Evolutionary conservation across 2,888 invertebrate species (phyloP).

Genomic region (Sisyra terminalis): DNA sequence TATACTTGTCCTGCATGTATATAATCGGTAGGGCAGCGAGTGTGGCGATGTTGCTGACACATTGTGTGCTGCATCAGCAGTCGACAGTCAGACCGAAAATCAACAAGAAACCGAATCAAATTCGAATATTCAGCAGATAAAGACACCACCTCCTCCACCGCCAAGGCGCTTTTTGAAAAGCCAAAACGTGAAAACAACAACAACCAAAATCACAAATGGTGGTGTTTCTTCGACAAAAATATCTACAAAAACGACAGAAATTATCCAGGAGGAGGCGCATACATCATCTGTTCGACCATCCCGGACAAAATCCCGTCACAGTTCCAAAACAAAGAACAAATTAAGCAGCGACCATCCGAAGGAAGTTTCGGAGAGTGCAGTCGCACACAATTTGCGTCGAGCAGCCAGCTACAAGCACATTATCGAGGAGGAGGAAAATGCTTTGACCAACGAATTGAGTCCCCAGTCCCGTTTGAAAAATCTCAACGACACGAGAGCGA

Average conservation of each 20-base stretch:
- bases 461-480: background rate
- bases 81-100: constrained; percentile 14
- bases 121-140: constrained; percentile 12
- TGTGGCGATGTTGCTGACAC: constrained; percentile 33
- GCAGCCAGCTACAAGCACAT: constrained; percentile 9
- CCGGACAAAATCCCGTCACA: constrained; percentile 27
- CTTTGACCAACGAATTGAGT: background rate
- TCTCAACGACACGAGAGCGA: background rate
- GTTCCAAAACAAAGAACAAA: constrained; percentile 29
- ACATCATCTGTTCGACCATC: constrained; percentile 7
- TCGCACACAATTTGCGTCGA: background rate
- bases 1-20: constrained; percentile 14
- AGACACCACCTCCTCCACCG: constrained; percentile 10
- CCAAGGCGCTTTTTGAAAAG: constrained; percentile 12
- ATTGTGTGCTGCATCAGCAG: constrained; percentile 30
- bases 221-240: constrained; percentile 17
- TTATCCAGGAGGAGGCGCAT: constrained; percentile 12
- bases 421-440: constrained; percentile 2
- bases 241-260: constrained; percentile 27
- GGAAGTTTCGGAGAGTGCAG: constrained; percentile 17
- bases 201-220: constrained; percentile 15
- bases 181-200: constrained; percentile 11
- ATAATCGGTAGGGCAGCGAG: constrained; percentile 32
- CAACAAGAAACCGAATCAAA: constrained; percentile 13
- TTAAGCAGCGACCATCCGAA: constrained; percentile 25